Evolutionary conservation across 2,113 vertebrate species (phyloP), one percentile per base, ranked within the genome.

Genomic region (Chrysemys picta): DNA sequence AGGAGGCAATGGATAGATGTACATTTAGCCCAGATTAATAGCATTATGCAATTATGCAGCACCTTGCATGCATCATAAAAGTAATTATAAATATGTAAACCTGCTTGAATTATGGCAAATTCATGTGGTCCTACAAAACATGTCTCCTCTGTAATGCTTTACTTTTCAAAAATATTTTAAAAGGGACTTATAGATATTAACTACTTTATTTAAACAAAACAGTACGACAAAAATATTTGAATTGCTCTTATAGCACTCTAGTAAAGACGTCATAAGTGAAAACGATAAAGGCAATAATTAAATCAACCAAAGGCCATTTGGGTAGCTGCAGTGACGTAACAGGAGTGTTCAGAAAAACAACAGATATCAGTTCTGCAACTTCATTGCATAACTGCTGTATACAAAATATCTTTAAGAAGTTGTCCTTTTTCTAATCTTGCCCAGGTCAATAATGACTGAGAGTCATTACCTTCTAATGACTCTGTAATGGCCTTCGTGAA

Each of bases 141-240:
- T 87, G 22, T 84, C 91, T 90, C 89, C 25, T 95, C 29, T 3
- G 2, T 57, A 90, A 53, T 91, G 4, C 16, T 85, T 84, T 78
- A 14, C 31, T 89, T 92, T 96, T 69, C 16, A 2, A 88, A 76
- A 92, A 10, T 65, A 86, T 82, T 91, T 93, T 82, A 82, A 62
- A 93, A 88, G 13, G 57, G 78, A 82, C 85, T 85, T 95, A 49
- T 19, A 80, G 59, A 3, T 38, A 80, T 86, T 85, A 52, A 69
- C 54, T 85, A 57, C 14, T 96, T 89, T 88, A 80, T 94, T 96
- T 95, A 54, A 93, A 72, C 62, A 94, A 89, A 62, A 29, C 9
- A 89, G 1, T 91, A 83, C 56, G 10, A 47, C 38, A 94, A 47
- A 95, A 62, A 93, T 84, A 87, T 82, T 88, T 47, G 29, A 10